A percentile compares a stretch with the other conserved stretches of the same genome.
These are phyloP conservation scores for Petrolisthes manimaculis DNA, from an alignment of 2,888 invertebrate genomes.

Conservation along the genomic window DNA sequence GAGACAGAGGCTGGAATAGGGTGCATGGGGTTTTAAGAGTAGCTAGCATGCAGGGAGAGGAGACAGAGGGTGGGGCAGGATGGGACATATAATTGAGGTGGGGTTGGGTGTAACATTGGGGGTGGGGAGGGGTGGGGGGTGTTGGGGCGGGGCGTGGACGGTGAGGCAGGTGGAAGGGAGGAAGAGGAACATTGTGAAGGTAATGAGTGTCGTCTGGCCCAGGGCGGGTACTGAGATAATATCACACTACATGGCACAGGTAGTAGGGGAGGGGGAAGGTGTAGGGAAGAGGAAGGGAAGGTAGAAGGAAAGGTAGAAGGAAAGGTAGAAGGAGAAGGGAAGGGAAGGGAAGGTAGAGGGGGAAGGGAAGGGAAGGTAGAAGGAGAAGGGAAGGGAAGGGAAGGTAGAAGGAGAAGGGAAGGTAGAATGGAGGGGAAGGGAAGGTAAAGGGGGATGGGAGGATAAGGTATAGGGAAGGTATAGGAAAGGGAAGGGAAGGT, in stretches of 20 bases:
- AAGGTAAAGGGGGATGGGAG: neutral
- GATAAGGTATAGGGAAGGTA: neutral
- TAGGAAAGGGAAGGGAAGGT: neutral
- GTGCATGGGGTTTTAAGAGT: too few species aligned
- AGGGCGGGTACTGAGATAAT: neutral
- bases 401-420: neutral
- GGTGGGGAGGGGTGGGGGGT: too few species aligned
- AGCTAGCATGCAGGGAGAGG: too few species aligned
- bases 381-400: neutral
- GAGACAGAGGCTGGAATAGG: too few species aligned
- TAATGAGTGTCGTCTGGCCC: neutral
- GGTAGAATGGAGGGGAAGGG: neutral
- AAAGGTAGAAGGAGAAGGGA: neutral
- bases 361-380: neutral
- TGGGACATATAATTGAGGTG: too few species aligned
- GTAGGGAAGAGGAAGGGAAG: neutral
- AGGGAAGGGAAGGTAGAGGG: neutral
- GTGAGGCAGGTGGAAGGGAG: neutral
- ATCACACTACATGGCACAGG: neutral
- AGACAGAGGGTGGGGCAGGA: too few species aligned
- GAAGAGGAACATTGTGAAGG: neutral
- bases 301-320: conserved; percentile 3
- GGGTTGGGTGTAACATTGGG: too few species aligned
- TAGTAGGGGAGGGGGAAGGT: neutral
- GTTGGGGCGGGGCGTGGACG: too few species aligned